phyloP scores from a whole-genome alignment of 2,888 invertebrate genomes.

The Cryptosula pallasiana region DNA sequence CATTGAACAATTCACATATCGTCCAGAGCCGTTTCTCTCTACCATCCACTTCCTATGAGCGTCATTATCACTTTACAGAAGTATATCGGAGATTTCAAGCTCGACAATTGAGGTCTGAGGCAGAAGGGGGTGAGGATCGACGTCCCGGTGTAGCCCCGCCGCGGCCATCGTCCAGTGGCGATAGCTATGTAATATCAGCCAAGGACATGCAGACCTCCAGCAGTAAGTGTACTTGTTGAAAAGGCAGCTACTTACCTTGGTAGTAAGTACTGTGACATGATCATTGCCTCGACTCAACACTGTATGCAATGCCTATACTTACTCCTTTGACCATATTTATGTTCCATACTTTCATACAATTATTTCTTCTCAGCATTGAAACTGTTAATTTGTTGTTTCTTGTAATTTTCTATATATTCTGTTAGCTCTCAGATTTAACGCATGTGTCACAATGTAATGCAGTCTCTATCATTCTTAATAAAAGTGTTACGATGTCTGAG shows the following conservation, averaged over 20 bases:
- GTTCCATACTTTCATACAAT: background rate
- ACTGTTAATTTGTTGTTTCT: background rate
- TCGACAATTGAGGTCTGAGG: slow-evolving; percentile 12
- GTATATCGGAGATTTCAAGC: slow-evolving; percentile 18
- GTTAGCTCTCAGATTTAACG: no score
- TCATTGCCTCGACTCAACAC: background rate
- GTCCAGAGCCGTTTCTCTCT: background rate
- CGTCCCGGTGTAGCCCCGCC: slow-evolving; percentile 14
- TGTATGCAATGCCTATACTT: background rate
- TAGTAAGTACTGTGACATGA: background rate
- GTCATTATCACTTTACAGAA: slow-evolving; percentile 2
- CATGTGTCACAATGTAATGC: no score
- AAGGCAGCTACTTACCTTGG: background rate
- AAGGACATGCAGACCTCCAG: background rate
- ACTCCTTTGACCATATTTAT: background rate
- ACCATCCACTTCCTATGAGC: no score
- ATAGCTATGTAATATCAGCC: slow-evolving; percentile 13
- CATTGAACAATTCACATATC: background rate
- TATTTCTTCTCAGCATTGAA: background rate
- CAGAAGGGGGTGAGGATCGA: background rate
- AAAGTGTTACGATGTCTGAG: no score
- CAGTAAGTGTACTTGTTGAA: slow-evolving; percentile 3
- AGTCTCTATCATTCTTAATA: no score
- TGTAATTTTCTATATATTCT: background rate
- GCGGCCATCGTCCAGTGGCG: background rate